Evolutionary conservation across 2,888 invertebrate species (phyloP), one percentile per base, ranked within the genome.

Genomic region (Iselma pallidipennis): DNA sequence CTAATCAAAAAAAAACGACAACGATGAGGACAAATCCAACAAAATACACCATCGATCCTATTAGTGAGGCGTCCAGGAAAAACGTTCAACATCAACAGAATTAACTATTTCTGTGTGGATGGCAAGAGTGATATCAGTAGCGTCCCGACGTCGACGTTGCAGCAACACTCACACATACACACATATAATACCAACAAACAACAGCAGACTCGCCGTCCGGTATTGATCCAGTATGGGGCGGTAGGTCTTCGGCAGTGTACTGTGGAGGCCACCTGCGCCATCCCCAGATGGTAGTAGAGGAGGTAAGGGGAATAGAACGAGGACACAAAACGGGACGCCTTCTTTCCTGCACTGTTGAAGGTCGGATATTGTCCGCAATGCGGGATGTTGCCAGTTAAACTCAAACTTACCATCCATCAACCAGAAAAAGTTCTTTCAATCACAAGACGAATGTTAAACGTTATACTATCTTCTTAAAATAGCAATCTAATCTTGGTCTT

Each of bases 191-290:
- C n/a, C n/a, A n/a, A n/a, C n/a, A n/a, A n/a, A n/a, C 42, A 42
- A 7, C 19, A 42, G 19, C 42, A 42, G 10, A 7, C 19, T 1
- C 19, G 19, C 19, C n/a, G 33, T 42, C 42, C 42, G 10, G 19
- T 42, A 42, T 42, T 42, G 42, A 42, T 42, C 42, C 19, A 3
- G 4, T 42, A 21, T 3, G 4, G 9, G 42, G 42, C 19, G 42
- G 16, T 42, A 42, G 42, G 42, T 42, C 42, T 42, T 42, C 42
- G 42, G 42, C 42, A 42, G 42, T 21, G 21, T 21, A 21, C 42
- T 42, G 42, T 42, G 42, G 42, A 19, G 21, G 63, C 63, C 63
- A 63, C 59, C 63, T 63, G 63, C 63, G 63, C 57, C 63, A 63
- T 63, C 63, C 63, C 63, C 59, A 63, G 54, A 59, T 54, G 52